phyloP scores from a whole-genome alignment of 2,888 invertebrate genomes.

The Elegia similella region DNA sequence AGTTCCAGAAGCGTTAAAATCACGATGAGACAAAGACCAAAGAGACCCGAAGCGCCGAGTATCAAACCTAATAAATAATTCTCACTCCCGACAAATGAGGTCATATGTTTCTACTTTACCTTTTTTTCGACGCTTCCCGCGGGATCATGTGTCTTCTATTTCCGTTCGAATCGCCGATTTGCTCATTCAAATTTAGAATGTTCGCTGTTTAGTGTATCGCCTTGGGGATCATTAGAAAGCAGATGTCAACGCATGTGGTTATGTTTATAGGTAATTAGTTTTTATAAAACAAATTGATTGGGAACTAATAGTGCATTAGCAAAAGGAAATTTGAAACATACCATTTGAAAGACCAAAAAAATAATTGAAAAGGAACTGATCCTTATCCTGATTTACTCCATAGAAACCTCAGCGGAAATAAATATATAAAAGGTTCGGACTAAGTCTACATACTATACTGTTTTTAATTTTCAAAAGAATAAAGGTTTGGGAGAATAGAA shows the following conservation, averaged over 20 bases:
- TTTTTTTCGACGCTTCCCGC: slow-evolving; percentile 76
- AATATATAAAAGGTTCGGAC: too few species aligned
- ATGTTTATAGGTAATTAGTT: slow-evolving; percentile 38
- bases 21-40: slow-evolving; percentile 61
- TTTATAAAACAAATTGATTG: slow-evolving; percentile 33
- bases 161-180: slow-evolving; percentile 78
- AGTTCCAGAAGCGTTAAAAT: slow-evolving; percentile 55
- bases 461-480: too few species aligned
- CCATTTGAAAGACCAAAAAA: background rate
- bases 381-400: too few species aligned
- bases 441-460: too few species aligned
- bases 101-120: slow-evolving; percentile 79
- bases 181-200: slow-evolving; percentile 77
- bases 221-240: slow-evolving; percentile 74
- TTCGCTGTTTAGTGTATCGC: slow-evolving; percentile 76
- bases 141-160: slow-evolving; percentile 81
- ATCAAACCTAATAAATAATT: slow-evolving; percentile 80
- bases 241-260: slow-evolving; percentile 73
- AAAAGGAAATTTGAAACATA: slow-evolving; percentile 17
- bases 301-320: slow-evolving; percentile 11
- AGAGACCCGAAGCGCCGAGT: slow-evolving; percentile 61
- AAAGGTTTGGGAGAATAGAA: too few species aligned
- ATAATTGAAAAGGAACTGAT: background rate
- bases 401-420: too few species aligned
- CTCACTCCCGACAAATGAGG: slow-evolving; percentile 78